Evolutionary conservation across 2,797 vertebrate species (phyloP), one percentile per base, ranked within the genome.

Genomic region (Sebastes wilsoni): DNA sequence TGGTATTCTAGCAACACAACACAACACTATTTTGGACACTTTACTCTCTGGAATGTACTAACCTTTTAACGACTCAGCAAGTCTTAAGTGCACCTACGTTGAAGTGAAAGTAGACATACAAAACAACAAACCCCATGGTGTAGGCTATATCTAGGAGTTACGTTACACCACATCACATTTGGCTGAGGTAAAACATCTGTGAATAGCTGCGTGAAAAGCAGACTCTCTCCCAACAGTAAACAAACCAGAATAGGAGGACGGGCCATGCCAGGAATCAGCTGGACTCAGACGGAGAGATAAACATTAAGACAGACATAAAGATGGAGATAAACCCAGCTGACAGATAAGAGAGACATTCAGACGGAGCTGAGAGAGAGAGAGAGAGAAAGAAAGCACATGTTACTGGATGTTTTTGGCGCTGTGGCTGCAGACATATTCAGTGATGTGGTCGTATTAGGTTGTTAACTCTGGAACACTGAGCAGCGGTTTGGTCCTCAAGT

Each of bases 271-370:
- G 66, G 64, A 81, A 76, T 49, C 62, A 56, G 52, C 11, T 4
- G 1, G 61, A 76, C 56, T 69, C 82, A 91, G 88, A 91, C 89
- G 85, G 88, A 82, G 42, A 81, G 85, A 92, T 88, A 87, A 90
- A 93, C 87, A 92, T n/a, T 18, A 38, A 77, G 77, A 68, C 71
- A 84, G 82, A 89, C 80, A 66, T 66, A 46, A 66, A 64, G 64
- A 85, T 69, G 69, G 68, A 87, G 84, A 92, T 89, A 87, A 86
- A 74, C 7, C n/a, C 32, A 0, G 1, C 27, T 3, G 13, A 28
- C 77, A 80, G 80, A 90, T 83, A 77, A 80, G 66, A 60, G 18
- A 58, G 14, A 5, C 62, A 46, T 36, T 46, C n/a, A 27, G 59
- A 65, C 0, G 20, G 25, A 69, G 59, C 8, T 10, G 49, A n/a